phyloP scores from a whole-genome alignment of 2,113 vertebrate genomes.

The Pterophyllum scalare region DNA sequence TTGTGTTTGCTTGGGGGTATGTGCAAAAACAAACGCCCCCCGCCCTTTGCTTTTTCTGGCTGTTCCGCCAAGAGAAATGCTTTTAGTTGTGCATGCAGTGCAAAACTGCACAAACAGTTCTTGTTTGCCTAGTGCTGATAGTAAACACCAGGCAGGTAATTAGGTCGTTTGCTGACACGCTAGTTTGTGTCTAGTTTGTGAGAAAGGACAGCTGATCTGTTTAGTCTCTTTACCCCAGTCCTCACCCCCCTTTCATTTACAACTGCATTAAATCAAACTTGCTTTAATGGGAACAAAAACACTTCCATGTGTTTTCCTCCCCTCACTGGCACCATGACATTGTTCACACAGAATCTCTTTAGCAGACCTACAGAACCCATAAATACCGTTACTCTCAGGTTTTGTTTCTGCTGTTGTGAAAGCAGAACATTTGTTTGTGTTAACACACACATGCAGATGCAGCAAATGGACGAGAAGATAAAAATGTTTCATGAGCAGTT shows the following conservation, averaged over 20 bases:
- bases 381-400: background rate
- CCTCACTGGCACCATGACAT: background rate
- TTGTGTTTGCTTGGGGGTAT: too few species aligned
- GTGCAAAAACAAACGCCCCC: too few species aligned
- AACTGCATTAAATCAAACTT: conserved; percentile 31
- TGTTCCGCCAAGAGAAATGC: background rate
- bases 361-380: background rate
- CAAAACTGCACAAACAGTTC: conserved; percentile 1
- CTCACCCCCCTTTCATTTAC: conserved; percentile 18
- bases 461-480: background rate
- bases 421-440: background rate
- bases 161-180: conserved; percentile 55
- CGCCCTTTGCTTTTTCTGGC: background rate
- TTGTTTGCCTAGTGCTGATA: background rate
- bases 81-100: background rate
- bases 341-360: background rate
- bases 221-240: conserved; percentile 7
- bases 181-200: conserved; percentile 35
- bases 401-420: background rate
- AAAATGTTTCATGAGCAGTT: background rate
- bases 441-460: background rate
- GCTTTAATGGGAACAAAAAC: conserved; percentile 51
- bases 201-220: conserved; percentile 19
- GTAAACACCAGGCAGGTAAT: conserved; percentile 43
- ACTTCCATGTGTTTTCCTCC: conserved; percentile 38